Evolutionary conservation across 2,113 vertebrate genomes (phyloP).

Genomic region (Rafetus swinhoei): DNA sequence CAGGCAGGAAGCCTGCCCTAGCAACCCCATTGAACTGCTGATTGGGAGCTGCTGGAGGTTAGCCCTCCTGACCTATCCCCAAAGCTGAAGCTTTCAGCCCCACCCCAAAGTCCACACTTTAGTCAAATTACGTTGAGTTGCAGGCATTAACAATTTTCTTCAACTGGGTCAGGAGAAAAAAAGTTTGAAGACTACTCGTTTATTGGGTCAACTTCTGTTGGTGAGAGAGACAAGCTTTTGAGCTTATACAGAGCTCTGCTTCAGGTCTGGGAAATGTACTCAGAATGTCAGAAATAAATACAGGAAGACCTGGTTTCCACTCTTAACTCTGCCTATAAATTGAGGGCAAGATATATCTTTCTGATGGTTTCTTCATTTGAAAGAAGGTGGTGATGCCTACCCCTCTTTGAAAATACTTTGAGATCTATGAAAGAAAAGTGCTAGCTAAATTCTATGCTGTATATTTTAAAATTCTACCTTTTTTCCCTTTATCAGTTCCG

Average conservation of each 20-base stretch:
- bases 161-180: too few species aligned
- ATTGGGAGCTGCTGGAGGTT: too few species aligned
- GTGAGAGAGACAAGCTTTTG: not conserved
- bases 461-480: constrained; percentile 38
- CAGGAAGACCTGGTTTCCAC: not conserved
- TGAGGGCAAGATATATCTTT: not conserved
- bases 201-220: not conserved
- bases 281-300: not conserved
- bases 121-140: too few species aligned
- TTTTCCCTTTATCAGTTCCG: constrained; percentile 22
- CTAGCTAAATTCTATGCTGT: constrained; percentile 4
- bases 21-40: too few species aligned
- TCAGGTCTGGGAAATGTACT: not conserved
- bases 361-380: not conserved
- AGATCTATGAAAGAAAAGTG: not conserved
- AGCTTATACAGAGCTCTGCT: not conserved
- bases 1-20: too few species aligned
- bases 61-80: too few species aligned
- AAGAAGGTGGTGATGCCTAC: not conserved
- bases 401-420: not conserved
- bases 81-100: too few species aligned
- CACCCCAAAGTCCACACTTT: too few species aligned
- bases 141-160: too few species aligned
- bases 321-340: not conserved
- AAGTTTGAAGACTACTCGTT: too few species aligned